Evolutionary conservation across 2,113 vertebrate genomes (phyloP).

Genomic region (human (Homo sapiens)): DNA sequence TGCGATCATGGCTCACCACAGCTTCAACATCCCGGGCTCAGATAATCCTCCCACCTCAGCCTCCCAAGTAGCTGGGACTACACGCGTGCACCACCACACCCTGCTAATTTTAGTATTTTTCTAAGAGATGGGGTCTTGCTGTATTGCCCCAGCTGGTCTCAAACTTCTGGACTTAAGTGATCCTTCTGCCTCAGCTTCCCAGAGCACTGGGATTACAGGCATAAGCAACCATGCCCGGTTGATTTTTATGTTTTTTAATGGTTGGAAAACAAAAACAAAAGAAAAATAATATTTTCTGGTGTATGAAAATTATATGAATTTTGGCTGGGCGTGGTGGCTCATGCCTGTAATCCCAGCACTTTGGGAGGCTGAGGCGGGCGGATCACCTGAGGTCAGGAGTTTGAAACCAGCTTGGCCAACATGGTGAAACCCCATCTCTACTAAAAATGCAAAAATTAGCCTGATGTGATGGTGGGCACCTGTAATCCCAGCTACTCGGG

Average conservation of each 20-base stretch:
- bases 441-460: too few relatives aligned
- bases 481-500: too few relatives aligned
- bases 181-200: not conserved
- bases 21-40: not conserved
- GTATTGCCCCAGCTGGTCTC: not conserved
- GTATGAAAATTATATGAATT: not conserved
- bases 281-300: not conserved
- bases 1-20: not conserved
- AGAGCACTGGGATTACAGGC: not conserved
- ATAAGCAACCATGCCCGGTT: not conserved
- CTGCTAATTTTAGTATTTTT: not conserved
- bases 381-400: too few relatives aligned
- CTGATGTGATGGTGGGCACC: too few relatives aligned
- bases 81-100: too few relatives aligned
- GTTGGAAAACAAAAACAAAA: not conserved
- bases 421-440: too few relatives aligned
- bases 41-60: not conserved
- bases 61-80: not conserved
- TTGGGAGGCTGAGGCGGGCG: too few relatives aligned
- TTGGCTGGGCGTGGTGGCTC: too few relatives aligned
- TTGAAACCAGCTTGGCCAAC: too few relatives aligned
- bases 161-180: not conserved
- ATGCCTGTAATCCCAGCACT: too few relatives aligned
- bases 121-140: not conserved
- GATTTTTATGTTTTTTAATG: not conserved